Conservation (phyloP, 2,888 invertebrate genomes). For the Chaetogeoica ovagalla region DNA sequence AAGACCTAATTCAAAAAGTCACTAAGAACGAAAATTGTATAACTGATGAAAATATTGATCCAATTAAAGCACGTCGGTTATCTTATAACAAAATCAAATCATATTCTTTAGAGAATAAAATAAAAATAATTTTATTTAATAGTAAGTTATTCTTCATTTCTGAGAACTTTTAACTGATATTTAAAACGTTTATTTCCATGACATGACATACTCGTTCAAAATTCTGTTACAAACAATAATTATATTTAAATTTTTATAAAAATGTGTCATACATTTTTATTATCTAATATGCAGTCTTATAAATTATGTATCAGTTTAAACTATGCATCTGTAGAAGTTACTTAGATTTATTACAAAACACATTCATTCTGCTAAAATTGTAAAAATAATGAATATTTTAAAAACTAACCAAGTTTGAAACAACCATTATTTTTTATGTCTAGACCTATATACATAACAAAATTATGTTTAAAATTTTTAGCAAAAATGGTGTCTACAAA, state of each 20-base stretch:
- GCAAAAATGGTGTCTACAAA: conserved; percentile 43
- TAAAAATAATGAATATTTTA: no score
- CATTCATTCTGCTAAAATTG: not conserved
- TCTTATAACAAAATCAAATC: conserved; percentile 27
- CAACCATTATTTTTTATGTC: no score
- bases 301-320: not conserved
- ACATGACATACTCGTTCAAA: not conserved
- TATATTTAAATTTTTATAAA: no score
- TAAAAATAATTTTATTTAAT: conserved; percentile 47
- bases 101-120: conserved; percentile 38
- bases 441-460: not conserved
- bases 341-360: not conserved
- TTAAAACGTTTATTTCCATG: not conserved
- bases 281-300: not conserved
- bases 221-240: not conserved
- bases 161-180: not conserved
- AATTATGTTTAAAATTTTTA: not conserved
- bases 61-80: conserved; percentile 37
- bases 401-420: no score
- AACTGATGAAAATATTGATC: conserved; percentile 15
- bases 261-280: not conserved
- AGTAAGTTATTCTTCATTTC: conserved; percentile 12
- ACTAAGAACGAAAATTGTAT: conserved; percentile 8
- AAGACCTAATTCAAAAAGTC: not conserved
- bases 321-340: not conserved